phyloP scores from a whole-genome alignment of 2,888 invertebrate genomes.

The Caradrina kadenii region DNA sequence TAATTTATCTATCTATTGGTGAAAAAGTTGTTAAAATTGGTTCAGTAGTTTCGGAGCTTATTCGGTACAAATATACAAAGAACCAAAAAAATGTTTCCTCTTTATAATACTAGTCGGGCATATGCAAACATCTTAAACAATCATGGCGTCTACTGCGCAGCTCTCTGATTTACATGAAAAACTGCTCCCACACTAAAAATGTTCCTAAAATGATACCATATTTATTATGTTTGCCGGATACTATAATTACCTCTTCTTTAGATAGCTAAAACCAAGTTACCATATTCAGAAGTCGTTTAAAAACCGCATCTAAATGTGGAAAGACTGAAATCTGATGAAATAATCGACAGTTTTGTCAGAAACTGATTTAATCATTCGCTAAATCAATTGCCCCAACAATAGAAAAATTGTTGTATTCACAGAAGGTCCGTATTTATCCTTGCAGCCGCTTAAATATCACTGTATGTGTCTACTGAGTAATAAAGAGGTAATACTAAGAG shows the following conservation, averaged over 20 bases:
- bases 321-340: constrained; percentile 1
- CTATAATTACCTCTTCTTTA: not conserved
- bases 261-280: not conserved
- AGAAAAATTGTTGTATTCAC: constrained; percentile 3
- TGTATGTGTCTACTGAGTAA: not conserved
- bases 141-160: not conserved
- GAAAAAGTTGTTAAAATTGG: too few relatives aligned
- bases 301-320: not conserved
- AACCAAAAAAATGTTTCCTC: too few relatives aligned
- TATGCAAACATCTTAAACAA: not conserved
- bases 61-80: too few relatives aligned
- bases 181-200: not conserved
- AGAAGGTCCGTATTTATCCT: not conserved
- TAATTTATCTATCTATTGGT: too few relatives aligned
- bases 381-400: constrained; percentile 11
- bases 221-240: not conserved
- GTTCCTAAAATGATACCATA: not conserved
- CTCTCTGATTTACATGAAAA: not conserved
- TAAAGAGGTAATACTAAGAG: not conserved
- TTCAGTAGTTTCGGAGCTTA: too few relatives aligned
- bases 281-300: not conserved
- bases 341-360: constrained; percentile 3
- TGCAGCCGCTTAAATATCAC: not conserved
- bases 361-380: constrained; percentile 18
- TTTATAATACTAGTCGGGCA: too few relatives aligned